A percentile compares a stretch with the other conserved stretches of the same genome.
These are phyloP conservation scores for Picus viridis DNA, from an alignment of 2,797 vertebrate species.

Conservation along the genomic window DNA sequence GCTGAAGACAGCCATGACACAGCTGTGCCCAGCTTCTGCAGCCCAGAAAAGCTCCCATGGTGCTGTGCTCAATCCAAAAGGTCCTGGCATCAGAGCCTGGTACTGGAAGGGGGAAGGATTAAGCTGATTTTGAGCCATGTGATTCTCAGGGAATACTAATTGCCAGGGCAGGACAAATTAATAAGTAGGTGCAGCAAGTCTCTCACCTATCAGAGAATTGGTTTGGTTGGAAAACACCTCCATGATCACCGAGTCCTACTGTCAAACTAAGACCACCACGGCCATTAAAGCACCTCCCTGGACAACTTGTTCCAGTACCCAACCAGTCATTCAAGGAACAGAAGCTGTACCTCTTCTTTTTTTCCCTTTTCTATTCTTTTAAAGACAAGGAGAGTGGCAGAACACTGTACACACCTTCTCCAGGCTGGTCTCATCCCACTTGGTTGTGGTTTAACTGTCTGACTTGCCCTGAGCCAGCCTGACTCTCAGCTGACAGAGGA, in stretches of 20 bases:
- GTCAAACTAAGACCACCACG: too few relatives aligned
- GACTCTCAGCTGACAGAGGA: background rate
- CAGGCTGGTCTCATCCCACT: background rate
- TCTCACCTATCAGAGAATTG: background rate
- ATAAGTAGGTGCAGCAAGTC: background rate
- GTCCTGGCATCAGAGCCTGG: background rate
- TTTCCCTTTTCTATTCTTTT: background rate
- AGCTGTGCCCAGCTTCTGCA: background rate
- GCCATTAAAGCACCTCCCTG: too few relatives aligned
- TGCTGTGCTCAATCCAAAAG: background rate
- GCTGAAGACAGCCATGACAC: background rate
- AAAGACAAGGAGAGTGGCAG: background rate
- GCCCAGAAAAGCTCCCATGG: background rate
- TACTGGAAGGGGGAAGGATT: background rate
- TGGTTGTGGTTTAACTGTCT: background rate
- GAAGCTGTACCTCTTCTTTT: too few relatives aligned
- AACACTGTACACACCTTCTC: background rate
- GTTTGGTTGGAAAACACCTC: too few relatives aligned
- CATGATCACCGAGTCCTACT: too few relatives aligned
- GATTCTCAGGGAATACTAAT: background rate
- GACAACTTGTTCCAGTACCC: too few relatives aligned
- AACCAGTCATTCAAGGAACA: background rate
- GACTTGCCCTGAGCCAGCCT: background rate
- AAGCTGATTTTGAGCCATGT: background rate
- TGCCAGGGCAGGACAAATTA: background rate